Evolutionary conservation across 2,797 vertebrate genomes (phyloP).

Genomic region (Octomys mimax): DNA sequence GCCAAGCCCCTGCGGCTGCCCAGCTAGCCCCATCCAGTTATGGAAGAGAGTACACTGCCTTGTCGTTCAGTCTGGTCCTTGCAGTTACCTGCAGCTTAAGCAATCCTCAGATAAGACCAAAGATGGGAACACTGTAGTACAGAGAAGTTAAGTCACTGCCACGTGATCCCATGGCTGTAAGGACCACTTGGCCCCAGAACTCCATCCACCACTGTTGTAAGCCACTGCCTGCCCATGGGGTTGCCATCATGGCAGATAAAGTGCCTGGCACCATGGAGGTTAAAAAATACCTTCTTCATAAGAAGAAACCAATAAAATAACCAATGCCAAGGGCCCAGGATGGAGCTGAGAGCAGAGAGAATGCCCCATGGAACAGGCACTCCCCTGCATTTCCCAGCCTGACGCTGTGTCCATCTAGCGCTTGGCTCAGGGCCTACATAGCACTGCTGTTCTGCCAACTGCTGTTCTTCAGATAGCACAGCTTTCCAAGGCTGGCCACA

Average conservation of each 20-base stretch:
- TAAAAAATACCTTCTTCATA: background rate
- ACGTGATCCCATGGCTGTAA: background rate
- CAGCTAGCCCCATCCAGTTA: background rate
- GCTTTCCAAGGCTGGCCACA: background rate
- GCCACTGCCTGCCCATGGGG: background rate
- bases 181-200: background rate
- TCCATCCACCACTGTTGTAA: background rate
- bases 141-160: background rate
- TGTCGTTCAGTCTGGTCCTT: background rate
- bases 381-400: no score
- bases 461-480: background rate
- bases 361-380: fast-evolving
- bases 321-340: no score
- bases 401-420: fast-evolving
- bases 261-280: background rate
- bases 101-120: background rate
- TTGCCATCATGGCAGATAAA: background rate
- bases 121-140: background rate
- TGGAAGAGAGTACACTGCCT: background rate
- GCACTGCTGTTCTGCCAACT: background rate
- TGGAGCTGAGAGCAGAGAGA: background rate
- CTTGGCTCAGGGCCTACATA: background rate
- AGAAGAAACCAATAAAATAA: background rate
- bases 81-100: background rate
- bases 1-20: fast-evolving